Base-by-base conservation (phyloP, 2,888 invertebrate species). In the Orchesellides sinensis region DNA sequence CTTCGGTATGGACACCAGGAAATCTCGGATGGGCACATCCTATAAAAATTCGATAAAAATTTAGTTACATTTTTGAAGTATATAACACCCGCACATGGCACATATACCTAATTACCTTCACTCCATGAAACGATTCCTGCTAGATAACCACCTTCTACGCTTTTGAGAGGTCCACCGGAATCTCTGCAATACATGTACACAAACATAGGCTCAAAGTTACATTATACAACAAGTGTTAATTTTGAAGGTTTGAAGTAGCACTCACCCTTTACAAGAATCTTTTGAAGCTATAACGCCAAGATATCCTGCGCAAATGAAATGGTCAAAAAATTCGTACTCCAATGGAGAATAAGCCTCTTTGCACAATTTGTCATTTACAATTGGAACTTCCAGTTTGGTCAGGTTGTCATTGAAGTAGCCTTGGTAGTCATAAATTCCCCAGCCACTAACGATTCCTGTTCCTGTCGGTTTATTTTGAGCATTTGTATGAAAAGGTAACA, bases 111-210 rank as follows among this genome's bases (percentile, higher is more conserved):
- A 23, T 32, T 54, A 69, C 54, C 77, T 45, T 52, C 68, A 68
- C 68, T 27, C 77, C 77, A 77, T 0, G 77, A 77, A 47, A 77
- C 68, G 10, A 77, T 59, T 19, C 77, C 77, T 17, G 77, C 77
- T 12, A 77, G 27, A 21, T 77, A 77, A 21, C 68, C 59, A 4
- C 47, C 59, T 19, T 77, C 21, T 4, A 77, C 29, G 25, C 59
- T 59, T 10, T 59, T 59, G 14, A 77, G 14, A 10, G 77, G 77
- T 5, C 77, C 77, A 1, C 77, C 77, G 19, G 59, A 59, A 25
- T 77, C 77, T 6, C 77, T 66, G 35, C 14, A 17, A n/a, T 4
- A 49, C 2, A 40, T 40, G 40, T 5, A 40, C 10, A 40, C 10
- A 52, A 70, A 32, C 8, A 4, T 27, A 29, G 6, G 5, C 47